Conservation (phyloP, 2,113 vertebrate genomes). For the Leuciscus idus region DNA sequence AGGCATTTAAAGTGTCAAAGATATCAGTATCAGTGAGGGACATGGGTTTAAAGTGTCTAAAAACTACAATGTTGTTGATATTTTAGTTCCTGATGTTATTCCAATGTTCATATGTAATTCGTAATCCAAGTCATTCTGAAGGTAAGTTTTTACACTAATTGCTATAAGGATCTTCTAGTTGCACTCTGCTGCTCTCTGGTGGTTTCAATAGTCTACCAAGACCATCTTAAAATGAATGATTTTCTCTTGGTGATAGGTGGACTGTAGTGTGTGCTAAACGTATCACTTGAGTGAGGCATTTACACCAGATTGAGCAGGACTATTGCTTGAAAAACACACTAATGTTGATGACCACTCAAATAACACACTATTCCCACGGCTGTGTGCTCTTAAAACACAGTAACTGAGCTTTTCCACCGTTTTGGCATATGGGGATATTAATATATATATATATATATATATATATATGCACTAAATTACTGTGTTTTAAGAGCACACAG, state of each 20-base stretch:
- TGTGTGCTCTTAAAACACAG: not conserved
- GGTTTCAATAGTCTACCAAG: not conserved
- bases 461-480: no score
- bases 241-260: not conserved
- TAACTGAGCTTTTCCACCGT: no score
- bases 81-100: not conserved
- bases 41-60: not conserved
- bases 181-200: slow-evolving; percentile 27
- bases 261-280: not conserved
- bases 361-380: not conserved
- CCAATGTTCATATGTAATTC: not conserved
- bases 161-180: not conserved
- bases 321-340: not conserved
- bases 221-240: not conserved
- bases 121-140: not conserved
- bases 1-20: not conserved
- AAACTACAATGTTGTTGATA: not conserved
- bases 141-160: not conserved
- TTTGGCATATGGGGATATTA: no score
- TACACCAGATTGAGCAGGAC: not conserved
- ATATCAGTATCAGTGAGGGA: not conserved
- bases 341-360: not conserved
- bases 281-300: not conserved
- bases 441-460: no score
- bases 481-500: not conserved